Percentiles rank a stretch among this genome's conserved stretches.
These are phyloP conservation scores for Aplocera efformata DNA, from an alignment of 2,888 invertebrate genomes.

Conservation along the genomic window DNA sequence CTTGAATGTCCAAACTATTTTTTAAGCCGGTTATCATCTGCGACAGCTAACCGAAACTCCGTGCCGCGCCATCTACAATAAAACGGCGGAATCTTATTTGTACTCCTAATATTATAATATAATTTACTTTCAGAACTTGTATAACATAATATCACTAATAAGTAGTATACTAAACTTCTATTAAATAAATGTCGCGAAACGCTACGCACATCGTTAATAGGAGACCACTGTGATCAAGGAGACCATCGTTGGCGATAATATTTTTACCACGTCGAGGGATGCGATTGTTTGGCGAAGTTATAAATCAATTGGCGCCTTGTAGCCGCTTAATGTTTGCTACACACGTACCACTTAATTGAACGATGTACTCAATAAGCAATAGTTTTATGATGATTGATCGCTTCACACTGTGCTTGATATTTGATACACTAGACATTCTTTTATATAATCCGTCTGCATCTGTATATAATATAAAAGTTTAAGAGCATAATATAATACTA, in stretches of 20 bases:
- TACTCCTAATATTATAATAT: too few species aligned
- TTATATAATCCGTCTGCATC: too few species aligned
- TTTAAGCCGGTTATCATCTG: too few species aligned
- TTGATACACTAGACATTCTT: too few species aligned
- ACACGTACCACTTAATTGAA: slow-evolving; percentile 18
- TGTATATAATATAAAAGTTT: too few species aligned
- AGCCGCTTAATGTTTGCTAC: slow-evolving; percentile 21
- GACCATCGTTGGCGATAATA: slow-evolving; percentile 9
- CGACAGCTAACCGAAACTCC: too few species aligned
- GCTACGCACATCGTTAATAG: slow-evolving; percentile 3
- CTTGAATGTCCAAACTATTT: too few species aligned
- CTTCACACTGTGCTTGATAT: slow-evolving; percentile 1
- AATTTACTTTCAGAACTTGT: too few species aligned
- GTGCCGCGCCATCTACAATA: too few species aligned
- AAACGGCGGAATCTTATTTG: too few species aligned
- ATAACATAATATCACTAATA: neutral
- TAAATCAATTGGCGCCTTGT: slow-evolving; percentile 62
- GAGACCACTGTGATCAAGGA: neutral
- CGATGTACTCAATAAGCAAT: slow-evolving; percentile 14
- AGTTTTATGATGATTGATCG: slow-evolving; percentile 8
- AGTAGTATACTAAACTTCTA: neutral
- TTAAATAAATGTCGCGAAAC: neutral
- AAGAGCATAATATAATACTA: too few species aligned
- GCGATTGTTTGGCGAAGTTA: slow-evolving; percentile 53
- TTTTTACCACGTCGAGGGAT: slow-evolving; percentile 32